Evolutionary conservation across 30 jellyfish, hydroid and myxozoan genomes (phyloP), one percentile per base, ranked within the genome.

Genomic region (Chrysaora quinquecirrha): DNA sequence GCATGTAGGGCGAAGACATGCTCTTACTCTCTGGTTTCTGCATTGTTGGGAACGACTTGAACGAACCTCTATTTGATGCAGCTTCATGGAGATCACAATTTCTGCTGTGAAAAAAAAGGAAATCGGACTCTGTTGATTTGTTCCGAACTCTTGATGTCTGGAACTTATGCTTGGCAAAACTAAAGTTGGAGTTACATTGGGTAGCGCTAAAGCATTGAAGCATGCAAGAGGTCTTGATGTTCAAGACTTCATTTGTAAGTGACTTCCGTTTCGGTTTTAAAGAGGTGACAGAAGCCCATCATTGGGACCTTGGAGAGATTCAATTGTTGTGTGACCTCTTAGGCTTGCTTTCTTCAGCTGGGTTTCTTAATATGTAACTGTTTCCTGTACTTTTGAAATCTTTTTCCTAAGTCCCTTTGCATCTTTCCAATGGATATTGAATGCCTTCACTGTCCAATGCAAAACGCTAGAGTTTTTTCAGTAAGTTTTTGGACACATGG

Each of bases 291-390:
- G 23, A 60, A 31, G 73, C 73, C 19, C 73, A 29, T 31, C 73
- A 60, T 60, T 60, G 32, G 73, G 73, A 60, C 73, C 73, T 60
- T 60, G 33, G 73, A 60, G 73, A 60, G 73, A 60, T 60, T 60
- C 73, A 1, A 60, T 31, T 1, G 2, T 60, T 60, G 73, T 60
- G 73, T 60, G 73, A 60, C 23, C 73, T 60, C 73, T 60, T 60
- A 60, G 73, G 73, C 73, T 60, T 31, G 73, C 73, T 60, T 60
- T 60, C 73, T 60, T n/a, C 73, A 60, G 73, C 73, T 60, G 73
- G 32, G 31, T 60, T 60, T 60, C 73, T 60, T 14, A 60, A 60
- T 60, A 60, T 1, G 31, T 60, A 60, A 60, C 73, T 60, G 73
- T 60, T 60, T 60, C 23, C 73, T 60, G 73, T 60, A 60, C 31